phyloP scores from a whole-genome alignment of 2,113 vertebrate genomes.

The Haemorhous mexicanus region DNA sequence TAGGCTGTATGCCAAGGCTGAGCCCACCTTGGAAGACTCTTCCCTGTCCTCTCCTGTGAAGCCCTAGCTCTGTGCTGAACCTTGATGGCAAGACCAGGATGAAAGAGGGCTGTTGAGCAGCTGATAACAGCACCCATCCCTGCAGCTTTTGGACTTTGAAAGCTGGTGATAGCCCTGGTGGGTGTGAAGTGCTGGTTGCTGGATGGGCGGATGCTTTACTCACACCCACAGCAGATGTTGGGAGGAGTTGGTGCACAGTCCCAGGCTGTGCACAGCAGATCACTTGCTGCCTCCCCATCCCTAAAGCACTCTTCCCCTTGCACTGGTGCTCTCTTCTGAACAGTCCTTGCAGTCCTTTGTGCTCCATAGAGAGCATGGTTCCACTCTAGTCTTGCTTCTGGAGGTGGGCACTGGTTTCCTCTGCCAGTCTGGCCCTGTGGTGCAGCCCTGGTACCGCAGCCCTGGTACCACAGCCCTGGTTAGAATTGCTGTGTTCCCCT shows the following conservation, averaged over 20 bases:
- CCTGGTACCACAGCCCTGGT: background rate
- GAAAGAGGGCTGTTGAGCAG: background rate
- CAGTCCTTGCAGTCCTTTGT: background rate
- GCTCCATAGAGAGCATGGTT: rapidly evolving
- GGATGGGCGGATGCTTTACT: background rate
- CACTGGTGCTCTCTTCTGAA: rapidly evolving
- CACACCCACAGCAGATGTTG: background rate
- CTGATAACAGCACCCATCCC: background rate
- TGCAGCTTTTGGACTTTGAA: background rate
- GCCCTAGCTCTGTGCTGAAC: background rate
- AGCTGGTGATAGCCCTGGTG: background rate
- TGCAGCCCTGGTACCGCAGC: background rate
- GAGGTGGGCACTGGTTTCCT: background rate
- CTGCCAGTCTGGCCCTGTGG: background rate
- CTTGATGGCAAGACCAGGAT: background rate
- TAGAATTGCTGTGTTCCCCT: background rate
- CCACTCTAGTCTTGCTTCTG: background rate
- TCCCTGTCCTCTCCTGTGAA: background rate
- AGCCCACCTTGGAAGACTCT: background rate
- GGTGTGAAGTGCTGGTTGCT: background rate
- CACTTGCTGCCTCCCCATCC: background rate
- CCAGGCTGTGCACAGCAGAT: background rate
- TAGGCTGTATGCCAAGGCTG: background rate
- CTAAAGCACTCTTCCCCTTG: background rate
- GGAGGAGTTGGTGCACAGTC: background rate